Evolutionary conservation across 2,113 vertebrate genomes (phyloP), one percentile per base, ranked within the genome.

Genomic region (Microcebus ravelobensis): DNA sequence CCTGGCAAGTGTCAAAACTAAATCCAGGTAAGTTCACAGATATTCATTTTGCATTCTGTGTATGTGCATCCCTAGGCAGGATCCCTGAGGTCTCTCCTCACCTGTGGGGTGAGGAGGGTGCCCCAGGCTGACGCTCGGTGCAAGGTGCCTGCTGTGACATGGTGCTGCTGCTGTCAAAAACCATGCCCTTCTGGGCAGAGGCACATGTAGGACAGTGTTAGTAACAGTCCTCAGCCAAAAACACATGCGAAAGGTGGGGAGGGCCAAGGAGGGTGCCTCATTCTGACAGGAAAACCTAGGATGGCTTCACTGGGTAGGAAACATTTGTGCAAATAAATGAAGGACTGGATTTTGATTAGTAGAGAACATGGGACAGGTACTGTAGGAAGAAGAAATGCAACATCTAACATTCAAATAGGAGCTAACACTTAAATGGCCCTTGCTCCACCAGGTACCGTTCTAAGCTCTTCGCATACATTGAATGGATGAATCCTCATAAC

Each of bases 331-430:
- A 31, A 12, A 94, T n/a, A 42, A 57, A 8, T 63, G 20, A 95
- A 91, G 34, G 10, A 91, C 2, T 85, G 57, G 27, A 87, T 57
- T 89, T 89, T 76, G 55, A 68, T 86, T 57, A 81, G 18, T 31
- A 74, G 42, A 50, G 34, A 95, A 48, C 12, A 3, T 68, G 36
- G n/a, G 39, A 81, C 59, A 0, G 29, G 4, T 50, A 52, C 42
- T 96, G 13, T 87, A 81, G 12, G 31, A 80, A 76, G 48, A 50
- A 74, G 21, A 90, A 93, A 59, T n/a, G 6, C 11, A 36, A 6
- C 87, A n/a, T 45, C 6, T 11, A 79, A 52, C 20, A 84, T 87
- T 90, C 29, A 81, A 70, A 36, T 23, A 84, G 25, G 15, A 83
- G 18, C n/a, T 55, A 42, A 65, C 15, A n/a, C 9, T 48, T 82